Evolutionary conservation across 2,113 vertebrate genomes (phyloP).

Genomic region (Typhlomys cinereus): DNA sequence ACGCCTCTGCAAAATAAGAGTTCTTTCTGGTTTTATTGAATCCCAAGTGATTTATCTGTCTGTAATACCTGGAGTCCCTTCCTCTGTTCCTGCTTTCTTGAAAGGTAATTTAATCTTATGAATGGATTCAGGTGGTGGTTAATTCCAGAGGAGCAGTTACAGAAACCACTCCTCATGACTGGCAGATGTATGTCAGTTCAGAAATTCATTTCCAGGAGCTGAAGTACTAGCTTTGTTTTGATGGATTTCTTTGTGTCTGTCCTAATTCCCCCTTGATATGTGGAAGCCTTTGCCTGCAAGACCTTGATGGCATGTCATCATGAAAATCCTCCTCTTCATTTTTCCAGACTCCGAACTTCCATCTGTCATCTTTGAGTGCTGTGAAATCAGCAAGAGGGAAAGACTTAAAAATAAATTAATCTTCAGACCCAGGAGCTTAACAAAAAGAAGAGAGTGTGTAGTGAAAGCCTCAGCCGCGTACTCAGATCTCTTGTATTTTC

Average conservation of each 20-base stretch:
- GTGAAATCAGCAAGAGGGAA: conserved; percentile 30
- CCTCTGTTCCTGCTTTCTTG: background rate
- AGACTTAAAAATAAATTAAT: conserved; percentile 47
- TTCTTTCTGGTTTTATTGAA: conserved; percentile 6
- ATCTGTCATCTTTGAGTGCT: conserved; percentile 29
- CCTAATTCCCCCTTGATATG: background rate
- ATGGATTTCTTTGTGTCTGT: conserved; percentile 14
- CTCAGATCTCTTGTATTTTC: conserved; percentile 16
- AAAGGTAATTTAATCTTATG: conserved; percentile 16
- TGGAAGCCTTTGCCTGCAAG: background rate
- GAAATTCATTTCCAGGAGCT: background rate
- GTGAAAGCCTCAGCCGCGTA: background rate
- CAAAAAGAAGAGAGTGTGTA: background rate
- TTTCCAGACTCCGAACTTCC: background rate
- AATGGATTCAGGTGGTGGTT: background rate
- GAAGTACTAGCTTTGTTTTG: background rate
- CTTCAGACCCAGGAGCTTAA: conserved; percentile 2
- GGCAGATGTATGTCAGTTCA: background rate
- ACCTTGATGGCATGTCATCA: background rate
- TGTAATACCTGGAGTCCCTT: background rate
- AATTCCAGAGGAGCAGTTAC: conserved; percentile 17
- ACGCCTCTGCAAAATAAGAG: background rate
- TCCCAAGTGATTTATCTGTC: background rate
- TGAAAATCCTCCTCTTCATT: background rate
- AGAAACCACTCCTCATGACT: background rate